phyloP scores from a whole-genome alignment of 2,797 vertebrate genomes.

The Natrix natrix region DNA sequence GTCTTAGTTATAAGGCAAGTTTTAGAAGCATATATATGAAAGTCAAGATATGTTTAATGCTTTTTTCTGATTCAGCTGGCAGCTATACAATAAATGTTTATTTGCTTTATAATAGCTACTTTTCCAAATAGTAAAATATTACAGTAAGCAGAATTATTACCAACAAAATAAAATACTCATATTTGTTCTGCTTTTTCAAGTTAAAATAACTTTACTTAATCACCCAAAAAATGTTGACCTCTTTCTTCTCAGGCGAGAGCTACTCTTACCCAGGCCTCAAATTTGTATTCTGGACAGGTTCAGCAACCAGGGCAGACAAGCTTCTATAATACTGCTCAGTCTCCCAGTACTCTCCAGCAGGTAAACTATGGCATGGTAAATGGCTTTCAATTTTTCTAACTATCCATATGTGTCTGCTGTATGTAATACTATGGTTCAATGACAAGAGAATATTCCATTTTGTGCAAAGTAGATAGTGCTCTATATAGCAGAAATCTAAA shows the following conservation, averaged over 20 bases:
- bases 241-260: conserved; percentile 83
- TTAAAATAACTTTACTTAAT: background rate
- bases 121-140: background rate
- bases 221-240: conserved; percentile 29
- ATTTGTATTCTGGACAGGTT: conserved; percentile 94
- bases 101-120: background rate
- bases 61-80: background rate
- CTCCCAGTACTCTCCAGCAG: conserved; percentile 95
- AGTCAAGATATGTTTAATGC: background rate
- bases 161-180: background rate
- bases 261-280: conserved; percentile 95
- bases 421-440: background rate
- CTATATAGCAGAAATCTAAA: background rate
- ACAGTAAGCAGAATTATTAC: background rate
- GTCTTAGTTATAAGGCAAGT: background rate
- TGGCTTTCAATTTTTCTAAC: conserved; percentile 66
- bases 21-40: background rate
- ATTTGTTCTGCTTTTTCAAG: background rate
- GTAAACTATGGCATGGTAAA: conserved; percentile 83
- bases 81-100: background rate
- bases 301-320: conserved; percentile 95
- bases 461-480: background rate
- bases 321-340: conserved; percentile 96
- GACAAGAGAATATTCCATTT: background rate
- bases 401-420: conserved; percentile 34